Percentiles rank a stretch among this genome's conserved stretches.
Evolutionary conservation across 2,888 invertebrate genomes (phyloP).

Genomic region (Linyphia triangularis): DNA sequence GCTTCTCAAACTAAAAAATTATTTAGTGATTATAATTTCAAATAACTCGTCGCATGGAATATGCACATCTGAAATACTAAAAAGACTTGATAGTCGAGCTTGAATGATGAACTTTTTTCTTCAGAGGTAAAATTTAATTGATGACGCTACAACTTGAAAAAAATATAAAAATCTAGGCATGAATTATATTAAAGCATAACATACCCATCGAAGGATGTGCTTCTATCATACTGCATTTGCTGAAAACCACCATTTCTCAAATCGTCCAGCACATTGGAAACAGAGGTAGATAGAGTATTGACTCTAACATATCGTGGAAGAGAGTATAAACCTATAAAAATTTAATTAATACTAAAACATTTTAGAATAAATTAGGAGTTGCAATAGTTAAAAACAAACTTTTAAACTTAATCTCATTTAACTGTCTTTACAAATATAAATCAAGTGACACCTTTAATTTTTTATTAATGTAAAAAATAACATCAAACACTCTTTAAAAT

Average conservation of each 20-base stretch:
- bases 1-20: no score
- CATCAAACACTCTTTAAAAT: not conserved
- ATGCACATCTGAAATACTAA: no score
- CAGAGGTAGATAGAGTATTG: conserved; percentile 87
- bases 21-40: no score
- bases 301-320: conserved; percentile 90
- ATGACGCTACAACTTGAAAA: no score
- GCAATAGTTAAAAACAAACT: not conserved
- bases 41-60: no score
- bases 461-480: not conserved
- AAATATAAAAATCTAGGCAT: no score
- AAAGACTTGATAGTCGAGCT: no score
- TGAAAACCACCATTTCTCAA: conserved; percentile 87
- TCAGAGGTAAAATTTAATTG: no score
- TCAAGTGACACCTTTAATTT: not conserved
- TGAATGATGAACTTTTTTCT: no score
- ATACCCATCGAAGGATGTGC: conserved; percentile 65
- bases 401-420: not conserved
- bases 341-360: not conserved
- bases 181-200: no score
- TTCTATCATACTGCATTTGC: conserved; percentile 80
- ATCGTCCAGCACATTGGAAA: conserved; percentile 85
- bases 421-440: not conserved
- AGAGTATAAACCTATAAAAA: conserved; percentile 1
- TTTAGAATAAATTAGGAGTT: not conserved